Conservation (phyloP, 2,797 vertebrate genomes). For the Eulemur rubriventer region DNA sequence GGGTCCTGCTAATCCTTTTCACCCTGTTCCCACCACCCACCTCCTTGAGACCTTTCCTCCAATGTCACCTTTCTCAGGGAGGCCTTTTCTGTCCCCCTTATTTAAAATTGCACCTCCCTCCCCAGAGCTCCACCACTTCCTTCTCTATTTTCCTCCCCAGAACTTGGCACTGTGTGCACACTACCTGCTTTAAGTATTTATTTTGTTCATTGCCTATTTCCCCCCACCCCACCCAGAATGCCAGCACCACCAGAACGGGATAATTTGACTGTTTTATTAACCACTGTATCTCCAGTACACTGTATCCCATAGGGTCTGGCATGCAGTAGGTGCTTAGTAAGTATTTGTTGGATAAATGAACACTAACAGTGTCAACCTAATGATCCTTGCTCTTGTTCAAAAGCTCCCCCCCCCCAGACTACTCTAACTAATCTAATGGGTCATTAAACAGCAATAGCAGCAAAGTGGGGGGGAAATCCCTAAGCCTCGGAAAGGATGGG, state of each 20-base stretch:
- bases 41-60: neutral
- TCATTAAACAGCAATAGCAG: neutral
- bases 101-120: neutral
- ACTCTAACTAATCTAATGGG: neutral
- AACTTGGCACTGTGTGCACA: neutral
- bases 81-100: neutral
- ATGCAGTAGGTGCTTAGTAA: neutral
- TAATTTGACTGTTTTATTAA: neutral
- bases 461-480: neutral
- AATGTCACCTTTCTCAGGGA: neutral
- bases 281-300: rapidly evolving
- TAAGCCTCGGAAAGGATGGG: neutral
- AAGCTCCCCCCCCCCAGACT: neutral
- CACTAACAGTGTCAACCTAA: neutral
- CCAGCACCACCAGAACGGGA: neutral
- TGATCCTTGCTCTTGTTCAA: neutral
- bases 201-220: neutral
- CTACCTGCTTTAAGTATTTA: neutral
- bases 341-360: neutral
- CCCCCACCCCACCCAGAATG: no score
- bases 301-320: neutral
- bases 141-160: neutral
- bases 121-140: neutral
- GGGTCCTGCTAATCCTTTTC: neutral
- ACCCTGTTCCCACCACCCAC: neutral